These are phyloP conservation scores for Asteroscopus sphinx DNA, from an alignment of 2,888 invertebrate species.

Conservation along the genomic window DNA sequence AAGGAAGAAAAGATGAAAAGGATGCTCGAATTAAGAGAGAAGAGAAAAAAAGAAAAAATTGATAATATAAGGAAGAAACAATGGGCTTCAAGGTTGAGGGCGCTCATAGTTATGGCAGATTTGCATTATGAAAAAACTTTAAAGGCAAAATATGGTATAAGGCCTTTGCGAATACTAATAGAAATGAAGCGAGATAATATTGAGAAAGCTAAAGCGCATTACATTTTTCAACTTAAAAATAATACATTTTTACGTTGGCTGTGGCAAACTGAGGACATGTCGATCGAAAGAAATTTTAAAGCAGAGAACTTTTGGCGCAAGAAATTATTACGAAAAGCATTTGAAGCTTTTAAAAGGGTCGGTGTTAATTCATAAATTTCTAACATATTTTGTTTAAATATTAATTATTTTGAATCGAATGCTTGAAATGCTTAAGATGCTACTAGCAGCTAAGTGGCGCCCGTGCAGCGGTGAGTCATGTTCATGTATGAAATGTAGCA, in stretches of 20 bases:
- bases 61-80: conserved; percentile 91
- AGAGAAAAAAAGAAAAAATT: conserved; percentile 90
- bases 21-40: conserved; percentile 90
- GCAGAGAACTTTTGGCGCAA: conserved; percentile 89
- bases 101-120: conserved; percentile 86
- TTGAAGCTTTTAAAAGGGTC: conserved; percentile 87
- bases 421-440: no score
- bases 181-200: conserved; percentile 77
- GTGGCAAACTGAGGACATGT: conserved; percentile 84
- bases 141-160: conserved; percentile 78
- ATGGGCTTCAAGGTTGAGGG: conserved; percentile 80
- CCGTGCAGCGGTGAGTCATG: no score
- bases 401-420: no score
- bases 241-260: conserved; percentile 88
- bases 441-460: no score
- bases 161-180: conserved; percentile 74
- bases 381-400: no score
- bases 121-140: conserved; percentile 84
- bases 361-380: conserved; percentile 19
- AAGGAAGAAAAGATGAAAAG: conserved; percentile 91
- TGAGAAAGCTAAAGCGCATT: conserved; percentile 85
- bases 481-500: no score
- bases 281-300: conserved; percentile 86
- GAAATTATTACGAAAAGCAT: conserved; percentile 81
- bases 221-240: conserved; percentile 82